phyloP scores from a whole-genome alignment of 2,888 invertebrate genomes.

The Polietes domitor region DNA sequence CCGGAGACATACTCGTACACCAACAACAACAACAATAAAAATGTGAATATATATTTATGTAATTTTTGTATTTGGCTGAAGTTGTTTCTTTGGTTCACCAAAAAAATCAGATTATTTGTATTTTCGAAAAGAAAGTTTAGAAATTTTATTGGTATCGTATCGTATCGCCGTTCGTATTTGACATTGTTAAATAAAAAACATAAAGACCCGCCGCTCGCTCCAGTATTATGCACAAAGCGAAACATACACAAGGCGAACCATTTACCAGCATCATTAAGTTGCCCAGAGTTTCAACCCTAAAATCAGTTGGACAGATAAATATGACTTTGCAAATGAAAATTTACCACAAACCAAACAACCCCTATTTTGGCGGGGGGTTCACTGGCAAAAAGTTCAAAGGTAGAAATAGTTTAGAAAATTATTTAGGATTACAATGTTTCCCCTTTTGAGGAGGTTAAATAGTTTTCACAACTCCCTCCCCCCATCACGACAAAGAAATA shows the following conservation, averaged over 20 bases:
- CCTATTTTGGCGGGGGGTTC: background rate
- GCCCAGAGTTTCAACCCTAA: conserved; percentile 14
- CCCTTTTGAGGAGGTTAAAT: conserved; percentile 28
- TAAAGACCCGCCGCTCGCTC: too few relatives aligned
- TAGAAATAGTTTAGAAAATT: conserved; percentile 62
- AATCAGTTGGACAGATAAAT: conserved; percentile 11
- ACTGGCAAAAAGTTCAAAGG: conserved; percentile 53
- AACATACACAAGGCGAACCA: background rate
- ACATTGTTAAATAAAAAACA: background rate
- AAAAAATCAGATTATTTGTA: conserved; percentile 1
- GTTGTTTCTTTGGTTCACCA: background rate
- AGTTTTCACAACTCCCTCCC: background rate
- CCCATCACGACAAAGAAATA: background rate
- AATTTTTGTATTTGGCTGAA: too few relatives aligned
- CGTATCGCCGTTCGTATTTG: background rate
- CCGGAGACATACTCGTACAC: background rate
- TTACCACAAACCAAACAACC: background rate
- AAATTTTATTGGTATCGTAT: conserved; percentile 5
- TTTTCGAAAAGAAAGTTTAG: conserved; percentile 12
- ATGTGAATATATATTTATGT: conserved; percentile 2
- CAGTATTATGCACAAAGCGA: too few relatives aligned
- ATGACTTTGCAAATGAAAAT: background rate
- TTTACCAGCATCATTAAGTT: conserved; percentile 9
- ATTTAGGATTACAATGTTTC: conserved; percentile 53
- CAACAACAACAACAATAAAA: conserved; percentile 21